These are phyloP conservation scores for Sebastes goodei DNA, from an alignment of 2,797 vertebrate genomes.

Conservation along the genomic window DNA sequence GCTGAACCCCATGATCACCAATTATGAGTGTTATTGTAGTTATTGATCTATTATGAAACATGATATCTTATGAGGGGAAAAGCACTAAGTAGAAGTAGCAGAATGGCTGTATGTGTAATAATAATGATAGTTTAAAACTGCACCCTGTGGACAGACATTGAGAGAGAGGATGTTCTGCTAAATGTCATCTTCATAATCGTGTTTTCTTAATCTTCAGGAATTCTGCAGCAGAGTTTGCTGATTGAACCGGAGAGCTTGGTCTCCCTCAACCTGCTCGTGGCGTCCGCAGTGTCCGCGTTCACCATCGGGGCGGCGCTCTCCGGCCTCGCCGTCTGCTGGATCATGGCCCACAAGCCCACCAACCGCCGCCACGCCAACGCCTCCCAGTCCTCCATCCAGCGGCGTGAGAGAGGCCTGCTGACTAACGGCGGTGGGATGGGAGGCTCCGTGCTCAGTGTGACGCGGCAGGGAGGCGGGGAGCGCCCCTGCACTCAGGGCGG, in stretches of 20 bases:
- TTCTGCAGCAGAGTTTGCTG: constrained; percentile 91
- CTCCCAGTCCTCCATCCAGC: constrained; percentile 83
- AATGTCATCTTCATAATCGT: constrained; percentile 43
- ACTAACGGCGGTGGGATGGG: constrained; percentile 86
- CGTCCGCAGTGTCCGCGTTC: constrained; percentile 94
- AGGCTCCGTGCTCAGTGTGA: constrained; percentile 93
- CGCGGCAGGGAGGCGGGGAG: constrained; percentile 82
- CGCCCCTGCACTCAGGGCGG: constrained; percentile 81
- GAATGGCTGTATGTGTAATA: constrained; percentile 32
- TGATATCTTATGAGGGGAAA: constrained; percentile 4
- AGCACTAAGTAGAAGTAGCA: not conserved
- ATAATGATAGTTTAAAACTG: constrained; percentile 23
- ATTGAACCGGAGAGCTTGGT: constrained; percentile 93
- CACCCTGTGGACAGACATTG: constrained; percentile 34
- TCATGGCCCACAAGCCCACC: constrained; percentile 91
- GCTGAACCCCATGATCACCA: constrained; percentile 23
- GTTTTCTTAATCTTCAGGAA: constrained; percentile 79
- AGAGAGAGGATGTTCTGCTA: constrained; percentile 22
- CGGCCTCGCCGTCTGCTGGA: constrained; percentile 95
- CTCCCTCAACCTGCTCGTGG: constrained; percentile 93
- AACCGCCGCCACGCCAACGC: constrained; percentile 75
- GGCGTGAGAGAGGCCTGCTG: constrained; percentile 90
- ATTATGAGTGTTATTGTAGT: constrained; percentile 38
- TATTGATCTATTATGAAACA: constrained; percentile 49
- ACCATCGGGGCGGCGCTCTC: constrained; percentile 96